Evolutionary conservation across 2,797 vertebrate genomes (phyloP), one percentile per base, ranked within the genome.

Genomic region (Sphenodon punctatus): DNA sequence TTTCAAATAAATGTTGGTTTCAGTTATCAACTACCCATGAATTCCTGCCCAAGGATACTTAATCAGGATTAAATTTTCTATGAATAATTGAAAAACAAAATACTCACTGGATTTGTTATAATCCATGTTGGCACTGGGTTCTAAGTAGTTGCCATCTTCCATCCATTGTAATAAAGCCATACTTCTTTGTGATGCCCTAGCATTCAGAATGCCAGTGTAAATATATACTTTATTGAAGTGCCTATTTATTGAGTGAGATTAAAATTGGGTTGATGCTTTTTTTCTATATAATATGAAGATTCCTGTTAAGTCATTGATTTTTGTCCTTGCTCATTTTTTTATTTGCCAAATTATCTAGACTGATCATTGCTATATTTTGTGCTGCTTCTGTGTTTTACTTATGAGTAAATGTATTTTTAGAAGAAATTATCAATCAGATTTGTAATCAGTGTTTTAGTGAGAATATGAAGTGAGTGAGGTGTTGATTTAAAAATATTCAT

Each of bases 81-180:
- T 96, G 96, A 96, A 96, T 96, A 96, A 96, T 96, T 96, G 96
- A 96, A 95, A 96, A 96, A 96, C 95, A 96, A 96, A 96, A 96
- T 96, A 95, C 94, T 96, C 94, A 90, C 92, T 95, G 95, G 95
- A 96, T 96, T 95, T 96, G 94, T 94, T 95, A 93, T 96, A 96
- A 96, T 96, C 95, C 95, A 23, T 92, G 92, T 95, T 96, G 96
- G 95, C 95, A 94, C 89, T 92, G 91, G 92, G 89, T 94, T 94
- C 91, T 96, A 94, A 95, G 94, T 93, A 93, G 94, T 93, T 96
- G 93, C 95, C 94, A 95, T 95, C 90, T 95, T 92, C 94, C 93
- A 92, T 94, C 92, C 93, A 91, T 94, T 94, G 93, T 96, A 95
- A 95, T 93, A 89, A 95, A 96, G 94, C 92, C 87, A 84, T 93